phyloP scores from a whole-genome alignment of 2,797 vertebrate species.

The Pelodytes ibericus region DNA sequence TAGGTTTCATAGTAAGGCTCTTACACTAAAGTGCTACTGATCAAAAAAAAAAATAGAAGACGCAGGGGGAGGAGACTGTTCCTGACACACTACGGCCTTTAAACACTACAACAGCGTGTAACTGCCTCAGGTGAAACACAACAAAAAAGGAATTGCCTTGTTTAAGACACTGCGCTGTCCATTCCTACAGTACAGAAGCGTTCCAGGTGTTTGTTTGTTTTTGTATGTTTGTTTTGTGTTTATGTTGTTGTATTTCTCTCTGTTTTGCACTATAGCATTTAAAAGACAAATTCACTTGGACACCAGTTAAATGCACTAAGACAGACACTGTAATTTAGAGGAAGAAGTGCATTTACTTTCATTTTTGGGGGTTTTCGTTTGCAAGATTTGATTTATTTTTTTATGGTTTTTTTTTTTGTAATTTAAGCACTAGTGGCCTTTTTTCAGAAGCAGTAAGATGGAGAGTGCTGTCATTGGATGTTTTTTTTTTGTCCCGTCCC shows the following conservation, averaged over 20 bases:
- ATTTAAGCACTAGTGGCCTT: slow-evolving; percentile 84
- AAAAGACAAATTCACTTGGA: slow-evolving; percentile 70
- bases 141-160: slow-evolving; percentile 74
- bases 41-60: slow-evolving; percentile 57
- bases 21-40: slow-evolving; percentile 71
- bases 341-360: slow-evolving; percentile 57
- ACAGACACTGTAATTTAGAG: slow-evolving; percentile 60
- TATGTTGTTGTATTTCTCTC: background rate
- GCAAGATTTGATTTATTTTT: slow-evolving; percentile 28
- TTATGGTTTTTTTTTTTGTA: slow-evolving; percentile 61
- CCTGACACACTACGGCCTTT: slow-evolving; percentile 43
- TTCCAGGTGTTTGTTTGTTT: background rate
- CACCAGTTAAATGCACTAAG: slow-evolving; percentile 70
- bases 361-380: slow-evolving; percentile 17
- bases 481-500: too few relatives aligned
- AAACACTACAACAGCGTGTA: slow-evolving; percentile 52
- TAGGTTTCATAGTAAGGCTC: slow-evolving; percentile 60
- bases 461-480: slow-evolving; percentile 39
- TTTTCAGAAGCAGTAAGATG: slow-evolving; percentile 52
- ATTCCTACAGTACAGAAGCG: background rate
- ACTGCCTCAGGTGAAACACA: slow-evolving; percentile 85
- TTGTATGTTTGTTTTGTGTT: background rate
- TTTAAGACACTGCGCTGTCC: slow-evolving; percentile 77
- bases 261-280: slow-evolving; percentile 81
- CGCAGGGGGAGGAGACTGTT: slow-evolving; percentile 6